phyloP scores from a whole-genome alignment of 2,113 vertebrate species.

The Aythya baeri region DNA sequence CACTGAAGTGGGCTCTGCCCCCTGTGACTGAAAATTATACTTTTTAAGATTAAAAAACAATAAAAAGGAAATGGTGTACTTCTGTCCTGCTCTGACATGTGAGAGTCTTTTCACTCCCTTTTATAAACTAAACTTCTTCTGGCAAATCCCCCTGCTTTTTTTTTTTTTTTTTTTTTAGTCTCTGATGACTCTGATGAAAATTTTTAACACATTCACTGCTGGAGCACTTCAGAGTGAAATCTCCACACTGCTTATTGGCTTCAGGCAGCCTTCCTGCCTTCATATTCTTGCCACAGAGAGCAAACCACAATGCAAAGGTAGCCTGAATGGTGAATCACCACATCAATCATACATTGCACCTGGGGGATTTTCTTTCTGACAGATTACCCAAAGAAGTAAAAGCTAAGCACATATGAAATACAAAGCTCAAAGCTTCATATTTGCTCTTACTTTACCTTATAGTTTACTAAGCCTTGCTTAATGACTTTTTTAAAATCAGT shows the following conservation, averaged over 20 bases:
- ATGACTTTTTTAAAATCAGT: not conserved
- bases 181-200: not conserved
- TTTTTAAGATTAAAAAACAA: not conserved
- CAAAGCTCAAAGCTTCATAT: not conserved
- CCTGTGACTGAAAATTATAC: not conserved
- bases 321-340: not conserved
- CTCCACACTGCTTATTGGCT: not conserved
- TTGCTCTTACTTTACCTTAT: not conserved
- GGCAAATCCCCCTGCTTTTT: not conserved
- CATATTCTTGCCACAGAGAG: not conserved
- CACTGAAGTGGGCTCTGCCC: not conserved
- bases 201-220: slow-evolving; percentile 32
- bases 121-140: not conserved
- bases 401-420: not conserved
- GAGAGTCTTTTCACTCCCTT: not conserved
- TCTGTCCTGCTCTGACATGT: not conserved
- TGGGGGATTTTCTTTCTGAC: not conserved
- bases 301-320: not conserved
- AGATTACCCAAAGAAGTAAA: not conserved
- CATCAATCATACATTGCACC: not conserved
- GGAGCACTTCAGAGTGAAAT: not conserved
- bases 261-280: not conserved
- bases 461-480: not conserved
- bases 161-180: not conserved
- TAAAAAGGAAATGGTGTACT: not conserved